phyloP scores from a whole-genome alignment of 1,140 invertebrate genomes.

The Heliconius himera region DNA sequence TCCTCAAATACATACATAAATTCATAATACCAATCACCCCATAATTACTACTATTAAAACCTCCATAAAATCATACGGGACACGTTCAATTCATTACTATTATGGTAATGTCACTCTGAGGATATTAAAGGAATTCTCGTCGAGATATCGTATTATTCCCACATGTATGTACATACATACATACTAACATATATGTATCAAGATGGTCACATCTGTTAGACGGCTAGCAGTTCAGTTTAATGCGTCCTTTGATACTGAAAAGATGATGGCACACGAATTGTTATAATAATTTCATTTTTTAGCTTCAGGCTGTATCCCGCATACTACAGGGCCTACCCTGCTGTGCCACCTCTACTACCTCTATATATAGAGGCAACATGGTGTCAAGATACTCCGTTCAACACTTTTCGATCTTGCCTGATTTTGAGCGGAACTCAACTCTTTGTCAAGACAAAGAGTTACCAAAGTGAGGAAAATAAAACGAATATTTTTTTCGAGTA shows the following conservation, averaged over 20 bases:
- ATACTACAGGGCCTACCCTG: not conserved
- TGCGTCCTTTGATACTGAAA: not conserved
- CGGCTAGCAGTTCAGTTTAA: not conserved
- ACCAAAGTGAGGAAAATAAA: no score
- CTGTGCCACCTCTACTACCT: no score
- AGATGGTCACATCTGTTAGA: slow-evolving; percentile 7
- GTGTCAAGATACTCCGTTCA: not conserved
- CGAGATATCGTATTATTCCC: slow-evolving; percentile 3
- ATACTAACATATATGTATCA: not conserved
- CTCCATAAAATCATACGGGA: not conserved
- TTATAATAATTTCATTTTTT: not conserved
- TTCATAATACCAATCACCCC: not conserved
- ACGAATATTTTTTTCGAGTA: no score
- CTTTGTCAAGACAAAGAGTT: no score
- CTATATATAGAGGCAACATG: not conserved
- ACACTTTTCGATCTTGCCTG: no score
- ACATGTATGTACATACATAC: not conserved
- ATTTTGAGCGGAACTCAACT: no score
- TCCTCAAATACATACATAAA: no score
- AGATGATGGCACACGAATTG: not conserved
- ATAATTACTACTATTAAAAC: not conserved
- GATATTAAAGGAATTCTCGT: slow-evolving; percentile 11
- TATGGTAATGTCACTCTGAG: not conserved
- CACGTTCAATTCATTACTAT: not conserved
- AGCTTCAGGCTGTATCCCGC: not conserved